Evolutionary conservation across 2,113 vertebrate genomes (phyloP).

Genomic region (Pachyramphus minor): DNA sequence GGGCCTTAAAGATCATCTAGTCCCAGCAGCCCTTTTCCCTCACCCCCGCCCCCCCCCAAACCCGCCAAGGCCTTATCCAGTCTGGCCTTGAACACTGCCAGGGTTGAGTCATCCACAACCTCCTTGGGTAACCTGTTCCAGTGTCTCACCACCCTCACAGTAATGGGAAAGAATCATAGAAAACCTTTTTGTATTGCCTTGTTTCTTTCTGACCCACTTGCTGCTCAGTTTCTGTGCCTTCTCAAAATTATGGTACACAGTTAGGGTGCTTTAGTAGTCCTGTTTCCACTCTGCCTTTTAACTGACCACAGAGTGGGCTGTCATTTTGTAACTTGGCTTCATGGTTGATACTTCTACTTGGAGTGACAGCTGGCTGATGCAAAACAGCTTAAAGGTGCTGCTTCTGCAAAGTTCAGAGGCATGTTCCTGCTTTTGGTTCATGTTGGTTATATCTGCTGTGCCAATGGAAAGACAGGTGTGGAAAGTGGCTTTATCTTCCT

Average conservation of each 20-base stretch:
- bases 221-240: not conserved
- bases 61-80: not conserved
- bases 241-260: not conserved
- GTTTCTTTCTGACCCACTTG: not conserved
- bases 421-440: not conserved
- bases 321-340: not conserved
- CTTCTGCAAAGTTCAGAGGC: not conserved
- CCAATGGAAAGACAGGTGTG: not conserved
- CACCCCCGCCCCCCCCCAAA: too few relatives aligned
- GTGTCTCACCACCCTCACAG: not conserved
- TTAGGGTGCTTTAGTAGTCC: not conserved
- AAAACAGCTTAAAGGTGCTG: not conserved
- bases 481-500: not conserved
- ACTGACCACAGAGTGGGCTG: not conserved
- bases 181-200: not conserved
- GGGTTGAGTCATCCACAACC: not conserved
- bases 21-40: too few relatives aligned
- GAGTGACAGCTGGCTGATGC: not conserved
- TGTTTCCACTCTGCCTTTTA: not conserved
- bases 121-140: not conserved
- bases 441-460: not conserved
- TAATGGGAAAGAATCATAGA: not conserved
- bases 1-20: not conserved
- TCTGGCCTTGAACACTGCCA: not conserved
- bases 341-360: not conserved